These are phyloP conservation scores for Rhinopomastus cyanomelas DNA, from an alignment of 2,113 vertebrate genomes.

Conservation along the genomic window DNA sequence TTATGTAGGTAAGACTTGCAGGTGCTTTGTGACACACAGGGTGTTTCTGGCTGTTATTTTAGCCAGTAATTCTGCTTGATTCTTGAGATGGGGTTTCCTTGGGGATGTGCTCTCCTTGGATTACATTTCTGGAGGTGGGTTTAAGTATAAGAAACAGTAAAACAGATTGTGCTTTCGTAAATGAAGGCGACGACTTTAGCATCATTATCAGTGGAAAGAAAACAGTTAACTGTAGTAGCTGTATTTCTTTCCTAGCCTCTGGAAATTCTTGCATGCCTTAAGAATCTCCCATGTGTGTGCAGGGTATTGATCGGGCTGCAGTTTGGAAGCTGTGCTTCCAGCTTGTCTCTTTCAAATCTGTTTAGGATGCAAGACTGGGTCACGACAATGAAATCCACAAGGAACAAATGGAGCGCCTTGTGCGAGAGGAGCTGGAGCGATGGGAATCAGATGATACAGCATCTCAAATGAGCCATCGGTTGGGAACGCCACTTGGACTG, in stretches of 20 bases:
- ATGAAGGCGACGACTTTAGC: not conserved
- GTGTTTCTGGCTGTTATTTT: not conserved
- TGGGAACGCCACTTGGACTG: conserved; percentile 75
- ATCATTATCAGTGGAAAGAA: not conserved
- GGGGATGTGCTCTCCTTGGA: not conserved
- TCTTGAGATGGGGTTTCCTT: not conserved
- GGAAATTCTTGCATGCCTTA: not conserved
- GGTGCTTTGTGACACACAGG: fast-evolving
- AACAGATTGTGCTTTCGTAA: not conserved
- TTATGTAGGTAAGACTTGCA: not conserved
- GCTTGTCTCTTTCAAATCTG: not conserved
- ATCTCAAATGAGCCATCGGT: conserved; percentile 85
- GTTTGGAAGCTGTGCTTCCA: not conserved
- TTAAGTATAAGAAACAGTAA: not conserved
- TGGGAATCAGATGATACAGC: conserved; percentile 90
- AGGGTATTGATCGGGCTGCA: not conserved
- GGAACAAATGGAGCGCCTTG: conserved; percentile 92
- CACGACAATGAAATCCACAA: conserved; percentile 84
- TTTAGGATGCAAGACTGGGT: conserved; percentile 88
- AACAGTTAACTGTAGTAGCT: not conserved
- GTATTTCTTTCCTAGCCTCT: not conserved
- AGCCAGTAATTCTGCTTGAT: not conserved
- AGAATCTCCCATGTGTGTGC: not conserved
- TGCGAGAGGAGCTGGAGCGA: conserved; percentile 90
- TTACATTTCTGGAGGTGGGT: not conserved